Percentiles rank a stretch among this genome's conserved stretches.
Evolutionary conservation across 2,113 vertebrate genomes (phyloP).

Genomic region (Myrmecophaga tridactyla): DNA sequence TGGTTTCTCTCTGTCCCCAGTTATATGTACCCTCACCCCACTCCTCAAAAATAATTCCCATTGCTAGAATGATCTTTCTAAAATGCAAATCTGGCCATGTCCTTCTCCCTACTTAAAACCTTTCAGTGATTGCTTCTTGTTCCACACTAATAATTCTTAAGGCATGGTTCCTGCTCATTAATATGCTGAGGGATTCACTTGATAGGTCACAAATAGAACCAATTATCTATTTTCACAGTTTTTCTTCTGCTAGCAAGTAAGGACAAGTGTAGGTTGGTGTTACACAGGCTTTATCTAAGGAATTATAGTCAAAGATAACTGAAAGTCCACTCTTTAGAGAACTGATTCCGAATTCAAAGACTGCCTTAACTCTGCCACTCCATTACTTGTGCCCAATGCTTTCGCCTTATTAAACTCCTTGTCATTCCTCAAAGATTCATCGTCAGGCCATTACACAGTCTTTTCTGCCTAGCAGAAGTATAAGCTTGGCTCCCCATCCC

Average conservation of each 20-base stretch:
- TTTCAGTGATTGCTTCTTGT: slow-evolving; percentile 18
- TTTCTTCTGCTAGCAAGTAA: not conserved
- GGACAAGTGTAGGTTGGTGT: not conserved
- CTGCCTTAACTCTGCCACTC: not conserved
- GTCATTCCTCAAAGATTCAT: not conserved
- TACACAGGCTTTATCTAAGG: not conserved
- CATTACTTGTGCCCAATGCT: not conserved
- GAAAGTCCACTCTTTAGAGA: not conserved
- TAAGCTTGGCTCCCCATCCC: not conserved
- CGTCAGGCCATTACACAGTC: not conserved
- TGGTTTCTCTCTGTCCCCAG: not conserved
- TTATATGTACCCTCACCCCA: not conserved
- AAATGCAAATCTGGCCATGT: not conserved
- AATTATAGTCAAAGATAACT: not conserved
- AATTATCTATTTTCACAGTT: not conserved
- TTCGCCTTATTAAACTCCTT: not conserved
- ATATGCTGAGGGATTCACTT: not conserved
- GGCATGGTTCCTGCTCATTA: not conserved
- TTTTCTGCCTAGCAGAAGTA: not conserved
- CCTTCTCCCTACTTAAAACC: not conserved
- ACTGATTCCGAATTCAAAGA: not conserved
- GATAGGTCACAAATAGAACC: not conserved
- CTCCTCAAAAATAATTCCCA: not conserved
- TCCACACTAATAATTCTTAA: not conserved
- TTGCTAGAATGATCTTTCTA: not conserved